Base-by-base conservation (phyloP, 2,797 vertebrate genomes). In the Mycteria americana region DNA sequence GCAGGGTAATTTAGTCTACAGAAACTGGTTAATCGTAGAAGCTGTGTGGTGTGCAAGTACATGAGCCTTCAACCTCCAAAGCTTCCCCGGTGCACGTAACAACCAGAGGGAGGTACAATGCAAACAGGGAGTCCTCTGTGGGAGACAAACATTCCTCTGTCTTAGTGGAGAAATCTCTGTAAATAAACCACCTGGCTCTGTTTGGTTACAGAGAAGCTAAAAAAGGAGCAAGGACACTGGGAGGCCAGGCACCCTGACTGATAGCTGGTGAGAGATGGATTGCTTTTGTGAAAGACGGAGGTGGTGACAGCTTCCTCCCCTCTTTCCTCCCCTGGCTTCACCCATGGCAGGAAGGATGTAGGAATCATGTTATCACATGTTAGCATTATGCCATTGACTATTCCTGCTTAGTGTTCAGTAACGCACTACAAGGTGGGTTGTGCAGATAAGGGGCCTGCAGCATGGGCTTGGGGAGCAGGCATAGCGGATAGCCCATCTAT, bases 361-460 rank as follows among this genome's bases (percentile, higher is more conserved):
- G 88, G 73, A 78, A 72, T 75, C 0, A 0, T 0, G 11, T 77
- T 94, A 62, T 51, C 12, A 0, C 21, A 3, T 0, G 0, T 51
- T 35, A 63, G 39, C 35, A 35, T 33, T 1, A 21, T 74, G 56
- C 76, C 85, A 17, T 9, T 86, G 62, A 48, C 19, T 78, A 17
- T 37, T 93, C 19, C 48, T 89, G 39, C 57, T 51, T 56, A 27
- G 18, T 51, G 60, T 37, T 59, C 9, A 3, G 48, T 56, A 63
- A 63, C 68, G 27, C 0, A 0, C n/a, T 35, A 24, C 60, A 62
- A 18, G 39, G 27, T 50, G 37, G 37, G 11, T 35, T 86, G 39
- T 59, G 30, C 64, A 57, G 80, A 73, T 93, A 76, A 82, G 59
- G 18, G 35, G 21, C 25, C 30, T 73, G 72, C 39, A 85, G 15